Evolutionary conservation across 2,113 vertebrate species (phyloP).

Genomic region (Gobius niger): DNA sequence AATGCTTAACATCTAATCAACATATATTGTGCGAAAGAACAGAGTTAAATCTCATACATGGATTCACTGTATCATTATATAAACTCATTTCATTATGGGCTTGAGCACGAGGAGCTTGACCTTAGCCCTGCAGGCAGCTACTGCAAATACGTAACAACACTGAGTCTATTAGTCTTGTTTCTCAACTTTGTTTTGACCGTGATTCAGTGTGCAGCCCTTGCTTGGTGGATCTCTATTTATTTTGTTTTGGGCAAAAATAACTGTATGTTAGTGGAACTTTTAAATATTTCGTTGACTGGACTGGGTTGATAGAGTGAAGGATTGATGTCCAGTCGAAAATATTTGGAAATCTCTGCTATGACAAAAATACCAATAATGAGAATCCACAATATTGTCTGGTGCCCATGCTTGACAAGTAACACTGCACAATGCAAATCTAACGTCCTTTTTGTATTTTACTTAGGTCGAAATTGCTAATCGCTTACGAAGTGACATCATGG

Average conservation of each 20-base stretch:
- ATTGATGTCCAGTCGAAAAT: too few relatives aligned
- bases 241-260: too few relatives aligned
- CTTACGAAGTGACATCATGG: neutral
- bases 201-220: too few relatives aligned
- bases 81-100: neutral
- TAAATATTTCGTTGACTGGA: too few relatives aligned
- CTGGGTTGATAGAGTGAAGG: too few relatives aligned
- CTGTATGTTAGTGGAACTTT: too few relatives aligned
- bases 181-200: too few relatives aligned
- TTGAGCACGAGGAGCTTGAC: neutral
- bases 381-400: neutral
- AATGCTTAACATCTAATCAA: neutral
- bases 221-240: too few relatives aligned
- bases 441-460: neutral
- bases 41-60: neutral
- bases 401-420: neutral
- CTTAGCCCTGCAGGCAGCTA: neutral
- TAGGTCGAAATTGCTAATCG: neutral
- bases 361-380: too few relatives aligned
- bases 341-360: too few relatives aligned
- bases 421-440: neutral
- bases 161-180: neutral
- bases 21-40: neutral
- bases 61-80: neutral
- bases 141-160: too few relatives aligned